Conservation (phyloP, 1,140 invertebrate genomes). For the Patella vulgata region DNA sequence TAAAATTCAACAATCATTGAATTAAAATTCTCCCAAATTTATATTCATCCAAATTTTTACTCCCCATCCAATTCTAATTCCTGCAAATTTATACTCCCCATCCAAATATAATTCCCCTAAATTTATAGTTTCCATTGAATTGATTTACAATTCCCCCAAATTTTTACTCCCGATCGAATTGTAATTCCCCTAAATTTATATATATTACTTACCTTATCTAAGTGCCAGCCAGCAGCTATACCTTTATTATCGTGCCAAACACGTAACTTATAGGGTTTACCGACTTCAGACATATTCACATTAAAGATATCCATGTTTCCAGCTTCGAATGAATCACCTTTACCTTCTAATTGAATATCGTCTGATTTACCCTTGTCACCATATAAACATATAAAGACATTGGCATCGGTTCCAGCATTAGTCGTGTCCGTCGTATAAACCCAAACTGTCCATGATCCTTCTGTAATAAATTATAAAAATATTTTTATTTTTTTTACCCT, state of each 20-base stretch:
- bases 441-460: constrained; percentile 58
- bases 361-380: constrained; percentile 64
- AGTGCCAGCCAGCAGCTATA: constrained; percentile 59
- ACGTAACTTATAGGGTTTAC: constrained; percentile 63
- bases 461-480: constrained; percentile 38
- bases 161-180: too few relatives aligned
- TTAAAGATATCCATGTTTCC: constrained; percentile 62
- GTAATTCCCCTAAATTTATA: too few relatives aligned
- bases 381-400: constrained; percentile 59
- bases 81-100: too few relatives aligned
- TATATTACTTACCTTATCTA: constrained; percentile 62
- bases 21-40: too few relatives aligned
- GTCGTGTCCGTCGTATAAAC: constrained; percentile 59
- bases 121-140: too few relatives aligned
- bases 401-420: constrained; percentile 62
- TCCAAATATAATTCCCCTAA: too few relatives aligned
- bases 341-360: constrained; percentile 57
- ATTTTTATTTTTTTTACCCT: too few relatives aligned
- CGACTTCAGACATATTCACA: constrained; percentile 56
- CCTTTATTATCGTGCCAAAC: constrained; percentile 65
- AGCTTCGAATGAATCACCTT: constrained; percentile 62
- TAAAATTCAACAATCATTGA: too few relatives aligned
- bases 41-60: too few relatives aligned
- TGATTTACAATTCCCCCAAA: too few relatives aligned
- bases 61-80: too few relatives aligned